Conservation (phyloP, 1,140 invertebrate species). For the Melitaea cinxia region DNA sequence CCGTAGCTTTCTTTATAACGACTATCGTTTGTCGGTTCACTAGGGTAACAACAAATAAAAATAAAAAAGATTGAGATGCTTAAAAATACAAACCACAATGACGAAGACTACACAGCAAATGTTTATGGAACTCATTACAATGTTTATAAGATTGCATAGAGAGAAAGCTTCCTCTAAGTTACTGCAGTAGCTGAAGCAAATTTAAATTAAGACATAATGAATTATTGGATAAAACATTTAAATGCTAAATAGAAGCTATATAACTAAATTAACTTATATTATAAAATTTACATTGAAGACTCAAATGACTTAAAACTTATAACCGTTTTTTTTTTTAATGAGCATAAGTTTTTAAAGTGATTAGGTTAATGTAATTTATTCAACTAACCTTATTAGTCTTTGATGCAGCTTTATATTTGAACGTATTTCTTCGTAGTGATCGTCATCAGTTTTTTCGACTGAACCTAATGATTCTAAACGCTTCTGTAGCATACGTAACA, state of each 20-base stretch:
- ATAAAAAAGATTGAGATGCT: too few relatives aligned
- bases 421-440: conserved; percentile 60
- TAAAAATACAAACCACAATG: conserved; percentile 62
- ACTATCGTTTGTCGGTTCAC: too few relatives aligned
- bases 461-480: conserved; percentile 52
- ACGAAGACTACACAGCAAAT: conserved; percentile 73
- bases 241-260: background rate
- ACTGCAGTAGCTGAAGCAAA: conserved; percentile 60
- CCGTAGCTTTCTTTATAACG: too few relatives aligned
- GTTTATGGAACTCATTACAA: conserved; percentile 71
- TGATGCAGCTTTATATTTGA: conserved; percentile 70
- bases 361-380: background rate
- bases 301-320: too few relatives aligned
- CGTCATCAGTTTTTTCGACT: conserved; percentile 45
- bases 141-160: conserved; percentile 67
- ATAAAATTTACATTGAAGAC: too few relatives aligned
- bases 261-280: too few relatives aligned
- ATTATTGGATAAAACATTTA: background rate
- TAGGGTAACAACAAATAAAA: too few relatives aligned
- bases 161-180: conserved; percentile 69
- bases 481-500: conserved; percentile 61
- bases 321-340: too few relatives aligned
- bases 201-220: background rate
- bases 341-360: too few relatives aligned
- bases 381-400: conserved; percentile 56